phyloP scores from a whole-genome alignment of 2,113 vertebrate species.

The Myodes glareolus region DNA sequence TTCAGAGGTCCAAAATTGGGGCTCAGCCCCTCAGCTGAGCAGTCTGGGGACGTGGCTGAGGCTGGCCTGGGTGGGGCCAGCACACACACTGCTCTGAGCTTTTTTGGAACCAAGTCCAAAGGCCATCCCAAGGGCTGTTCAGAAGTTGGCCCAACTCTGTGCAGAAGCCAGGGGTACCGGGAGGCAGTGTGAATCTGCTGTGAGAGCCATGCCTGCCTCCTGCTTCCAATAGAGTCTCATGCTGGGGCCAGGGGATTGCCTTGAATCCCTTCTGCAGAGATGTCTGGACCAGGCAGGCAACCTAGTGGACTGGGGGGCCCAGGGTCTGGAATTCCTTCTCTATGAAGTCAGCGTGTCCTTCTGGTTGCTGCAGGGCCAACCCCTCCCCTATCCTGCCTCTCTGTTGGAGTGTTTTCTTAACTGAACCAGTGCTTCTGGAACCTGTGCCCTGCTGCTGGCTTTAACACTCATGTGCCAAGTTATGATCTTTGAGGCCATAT shows the following conservation, averaged over 20 bases:
- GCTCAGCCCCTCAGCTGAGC: neutral
- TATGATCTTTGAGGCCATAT: accelerated
- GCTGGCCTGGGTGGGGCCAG: neutral
- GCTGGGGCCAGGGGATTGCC: neutral
- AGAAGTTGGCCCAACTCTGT: neutral
- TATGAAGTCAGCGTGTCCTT: neutral
- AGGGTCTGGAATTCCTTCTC: neutral
- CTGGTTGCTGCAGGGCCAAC: neutral
- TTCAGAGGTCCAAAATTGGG: neutral
- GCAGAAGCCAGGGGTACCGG: neutral
- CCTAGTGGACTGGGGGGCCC: neutral
- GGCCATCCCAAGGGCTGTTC: neutral
- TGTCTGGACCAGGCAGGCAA: neutral
- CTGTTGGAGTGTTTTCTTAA: neutral
- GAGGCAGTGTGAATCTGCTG: neutral
- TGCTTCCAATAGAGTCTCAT: neutral
- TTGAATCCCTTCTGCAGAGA: neutral
- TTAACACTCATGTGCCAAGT: accelerated
- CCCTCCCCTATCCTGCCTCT: neutral
- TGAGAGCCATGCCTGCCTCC: constrained; percentile 61
- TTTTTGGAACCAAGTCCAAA: neutral
- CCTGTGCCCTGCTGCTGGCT: accelerated
- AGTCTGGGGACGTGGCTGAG: neutral
- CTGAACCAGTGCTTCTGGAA: accelerated
- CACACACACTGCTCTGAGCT: accelerated